Evolutionary conservation across 2,888 invertebrate genomes (phyloP).

Genomic region (Hecatera dysodea): DNA sequence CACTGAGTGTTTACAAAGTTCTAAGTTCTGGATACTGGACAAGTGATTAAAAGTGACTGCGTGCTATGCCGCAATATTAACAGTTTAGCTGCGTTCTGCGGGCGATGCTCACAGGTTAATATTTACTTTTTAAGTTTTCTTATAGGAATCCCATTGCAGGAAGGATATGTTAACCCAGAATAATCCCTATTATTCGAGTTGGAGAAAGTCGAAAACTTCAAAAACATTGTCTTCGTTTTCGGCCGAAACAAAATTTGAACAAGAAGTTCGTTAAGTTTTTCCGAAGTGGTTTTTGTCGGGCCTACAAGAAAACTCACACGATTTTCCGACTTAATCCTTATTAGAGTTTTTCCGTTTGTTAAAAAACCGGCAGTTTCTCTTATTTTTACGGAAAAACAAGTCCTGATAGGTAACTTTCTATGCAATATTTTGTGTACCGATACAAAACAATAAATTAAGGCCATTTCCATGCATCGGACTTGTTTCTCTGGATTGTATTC

Average conservation of each 20-base stretch:
- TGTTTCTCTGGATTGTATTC: neutral
- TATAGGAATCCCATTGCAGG: slow-evolving; percentile 74
- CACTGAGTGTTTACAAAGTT: slow-evolving; percentile 82
- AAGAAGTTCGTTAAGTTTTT: slow-evolving; percentile 52
- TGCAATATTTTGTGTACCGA: slow-evolving; percentile 1
- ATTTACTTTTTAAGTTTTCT: slow-evolving; percentile 81
- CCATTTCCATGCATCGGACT: slow-evolving; percentile 29
- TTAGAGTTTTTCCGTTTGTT: slow-evolving; percentile 12
- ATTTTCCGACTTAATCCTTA: slow-evolving; percentile 4
- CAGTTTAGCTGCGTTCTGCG: slow-evolving; percentile 88
- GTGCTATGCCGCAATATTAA: slow-evolving; percentile 88
- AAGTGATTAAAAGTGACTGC: slow-evolving; percentile 89
- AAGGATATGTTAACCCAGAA: slow-evolving; percentile 20
- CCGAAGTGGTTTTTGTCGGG: slow-evolving; percentile 35
- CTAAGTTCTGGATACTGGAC: slow-evolving; percentile 87
- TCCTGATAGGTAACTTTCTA: neutral
- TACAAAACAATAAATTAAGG: slow-evolving; percentile 56
- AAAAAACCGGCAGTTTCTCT: slow-evolving; percentile 13
- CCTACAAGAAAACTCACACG: slow-evolving; percentile 20
- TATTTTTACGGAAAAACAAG: slow-evolving; percentile 10
- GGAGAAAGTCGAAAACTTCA: slow-evolving; percentile 44
- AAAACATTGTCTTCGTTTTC: slow-evolving; percentile 37
- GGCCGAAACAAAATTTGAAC: slow-evolving; percentile 25
- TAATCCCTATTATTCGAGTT: slow-evolving; percentile 11
- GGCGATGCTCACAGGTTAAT: slow-evolving; percentile 90